Percentiles rank a stretch among this genome's conserved stretches.
Evolutionary conservation across 2,888 invertebrate genomes (phyloP).

Genomic region (Polydrusus tereticollis): DNA sequence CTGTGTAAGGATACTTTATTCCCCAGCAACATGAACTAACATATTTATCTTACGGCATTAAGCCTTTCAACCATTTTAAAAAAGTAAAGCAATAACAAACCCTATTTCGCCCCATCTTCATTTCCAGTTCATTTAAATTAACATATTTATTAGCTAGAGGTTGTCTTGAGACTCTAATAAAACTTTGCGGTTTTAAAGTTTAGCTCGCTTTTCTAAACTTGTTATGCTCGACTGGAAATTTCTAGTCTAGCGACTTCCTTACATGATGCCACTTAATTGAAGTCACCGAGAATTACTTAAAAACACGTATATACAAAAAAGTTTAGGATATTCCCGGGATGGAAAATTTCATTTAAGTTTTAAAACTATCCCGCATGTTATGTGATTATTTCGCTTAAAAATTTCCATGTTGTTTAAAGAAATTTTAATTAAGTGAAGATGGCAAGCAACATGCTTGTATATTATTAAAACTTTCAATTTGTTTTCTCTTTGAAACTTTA

Average conservation of each 20-base stretch:
- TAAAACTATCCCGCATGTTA: slow-evolving; percentile 23
- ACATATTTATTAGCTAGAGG: slow-evolving; percentile 45
- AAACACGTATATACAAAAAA: slow-evolving; percentile 18
- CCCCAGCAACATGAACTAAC: too few relatives aligned
- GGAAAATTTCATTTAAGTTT: slow-evolving; percentile 41
- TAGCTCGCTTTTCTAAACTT: slow-evolving; percentile 28
- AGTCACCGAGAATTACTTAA: slow-evolving; percentile 31
- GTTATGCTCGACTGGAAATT: slow-evolving; percentile 40
- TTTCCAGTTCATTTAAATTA: slow-evolving; percentile 45
- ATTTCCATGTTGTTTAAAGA: background rate
- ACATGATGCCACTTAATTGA: slow-evolving; percentile 39
- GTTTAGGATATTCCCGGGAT: background rate
- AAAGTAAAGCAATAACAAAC: background rate
- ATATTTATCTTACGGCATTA: too few relatives aligned
- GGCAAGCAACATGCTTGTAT: background rate
- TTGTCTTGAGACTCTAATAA: slow-evolving; percentile 42
- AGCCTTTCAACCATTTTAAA: too few relatives aligned
- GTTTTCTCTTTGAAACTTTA: background rate
- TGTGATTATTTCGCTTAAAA: slow-evolving; percentile 1
- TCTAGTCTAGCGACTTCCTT: slow-evolving; percentile 44
- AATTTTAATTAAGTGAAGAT: background rate
- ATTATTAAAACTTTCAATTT: background rate
- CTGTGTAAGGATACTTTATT: too few relatives aligned
- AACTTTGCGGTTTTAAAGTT: slow-evolving; percentile 46
- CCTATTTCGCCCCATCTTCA: slow-evolving; percentile 9